These are phyloP conservation scores for Scaptomyza pallida DNA, from an alignment of 1,140 invertebrate genomes.

Conservation along the genomic window DNA sequence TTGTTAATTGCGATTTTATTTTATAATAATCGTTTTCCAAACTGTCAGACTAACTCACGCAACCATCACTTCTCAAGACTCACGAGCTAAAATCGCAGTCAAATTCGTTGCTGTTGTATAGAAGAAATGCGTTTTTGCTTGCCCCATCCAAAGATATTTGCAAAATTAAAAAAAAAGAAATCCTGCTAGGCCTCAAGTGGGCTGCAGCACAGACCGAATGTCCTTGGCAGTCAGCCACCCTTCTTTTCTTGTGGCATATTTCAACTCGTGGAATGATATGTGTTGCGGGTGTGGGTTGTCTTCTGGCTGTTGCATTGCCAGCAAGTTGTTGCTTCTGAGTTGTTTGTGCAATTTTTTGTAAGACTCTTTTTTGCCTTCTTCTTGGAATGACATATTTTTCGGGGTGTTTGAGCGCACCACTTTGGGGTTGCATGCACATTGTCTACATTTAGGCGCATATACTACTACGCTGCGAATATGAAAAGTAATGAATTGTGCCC, in stretches of 20 bases:
- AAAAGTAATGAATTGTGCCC: constrained; percentile 70
- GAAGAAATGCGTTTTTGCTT: constrained; percentile 64
- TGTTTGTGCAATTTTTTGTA: constrained; percentile 52
- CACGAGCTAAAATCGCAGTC: constrained; percentile 8
- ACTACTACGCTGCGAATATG: constrained; percentile 52
- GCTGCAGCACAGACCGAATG: constrained; percentile 31
- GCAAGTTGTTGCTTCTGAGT: constrained; percentile 49
- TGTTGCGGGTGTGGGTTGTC: constrained; percentile 58
- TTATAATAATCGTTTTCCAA: too few species aligned
- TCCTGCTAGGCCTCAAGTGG: constrained; percentile 43
- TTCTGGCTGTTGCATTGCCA: constrained; percentile 68
- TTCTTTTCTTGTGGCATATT: not conserved
- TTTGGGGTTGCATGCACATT: constrained; percentile 77
- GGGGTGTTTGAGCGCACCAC: constrained; percentile 44
- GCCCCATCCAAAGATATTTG: constrained; percentile 29
- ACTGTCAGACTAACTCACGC: too few species aligned
- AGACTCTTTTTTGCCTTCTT: constrained; percentile 58
- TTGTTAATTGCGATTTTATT: too few species aligned
- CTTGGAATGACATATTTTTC: constrained; percentile 51
- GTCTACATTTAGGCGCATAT: constrained; percentile 37
- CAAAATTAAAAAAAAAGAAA: constrained; percentile 45
- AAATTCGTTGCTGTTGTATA: constrained; percentile 9
- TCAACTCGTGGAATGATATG: too few species aligned
- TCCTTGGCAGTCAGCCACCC: constrained; percentile 61
- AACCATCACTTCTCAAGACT: not conserved